phyloP scores from a whole-genome alignment of 1,140 invertebrate genomes.

The Megalonaias nervosa region DNA sequence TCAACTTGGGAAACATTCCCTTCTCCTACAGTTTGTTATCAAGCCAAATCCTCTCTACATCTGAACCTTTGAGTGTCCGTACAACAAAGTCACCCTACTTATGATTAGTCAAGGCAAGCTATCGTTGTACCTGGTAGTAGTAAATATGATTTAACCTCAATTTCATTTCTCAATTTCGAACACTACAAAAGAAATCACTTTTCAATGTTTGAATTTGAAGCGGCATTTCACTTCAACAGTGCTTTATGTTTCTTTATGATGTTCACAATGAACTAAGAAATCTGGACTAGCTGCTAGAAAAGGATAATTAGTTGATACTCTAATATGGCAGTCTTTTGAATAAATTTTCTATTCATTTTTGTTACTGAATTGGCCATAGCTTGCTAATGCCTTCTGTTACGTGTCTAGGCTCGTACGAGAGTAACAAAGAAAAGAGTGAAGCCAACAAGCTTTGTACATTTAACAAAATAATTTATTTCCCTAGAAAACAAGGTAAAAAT shows the following conservation, averaged over 20 bases:
- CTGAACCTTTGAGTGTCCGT: conserved; percentile 35
- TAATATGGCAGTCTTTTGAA: too few relatives aligned
- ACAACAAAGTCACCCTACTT: conserved; percentile 67
- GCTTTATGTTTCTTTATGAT: not conserved
- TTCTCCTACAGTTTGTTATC: not conserved
- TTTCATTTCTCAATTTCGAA: conserved; percentile 7
- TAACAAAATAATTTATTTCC: too few relatives aligned
- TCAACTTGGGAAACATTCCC: not conserved
- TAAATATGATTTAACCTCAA: conserved; percentile 64
- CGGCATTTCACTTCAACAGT: conserved; percentile 37
- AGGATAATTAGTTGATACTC: too few relatives aligned
- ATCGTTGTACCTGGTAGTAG: conserved; percentile 70
- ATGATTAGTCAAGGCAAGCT: conserved; percentile 62
- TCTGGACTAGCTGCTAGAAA: too few relatives aligned
- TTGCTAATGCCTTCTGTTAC: too few relatives aligned
- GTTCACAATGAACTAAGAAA: too few relatives aligned
- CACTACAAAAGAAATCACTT: conserved; percentile 21
- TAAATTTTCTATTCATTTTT: too few relatives aligned
- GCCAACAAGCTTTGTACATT: too few relatives aligned
- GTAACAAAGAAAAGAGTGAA: too few relatives aligned
- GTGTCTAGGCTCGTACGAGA: too few relatives aligned
- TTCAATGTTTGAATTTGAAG: conserved; percentile 14
- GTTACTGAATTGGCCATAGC: too few relatives aligned
- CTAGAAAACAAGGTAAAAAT: too few relatives aligned
- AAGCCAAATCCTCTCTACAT: conserved; percentile 8